Evolutionary conservation across 1,140 invertebrate genomes (phyloP).

Genomic region (Lepidurus couesii): DNA sequence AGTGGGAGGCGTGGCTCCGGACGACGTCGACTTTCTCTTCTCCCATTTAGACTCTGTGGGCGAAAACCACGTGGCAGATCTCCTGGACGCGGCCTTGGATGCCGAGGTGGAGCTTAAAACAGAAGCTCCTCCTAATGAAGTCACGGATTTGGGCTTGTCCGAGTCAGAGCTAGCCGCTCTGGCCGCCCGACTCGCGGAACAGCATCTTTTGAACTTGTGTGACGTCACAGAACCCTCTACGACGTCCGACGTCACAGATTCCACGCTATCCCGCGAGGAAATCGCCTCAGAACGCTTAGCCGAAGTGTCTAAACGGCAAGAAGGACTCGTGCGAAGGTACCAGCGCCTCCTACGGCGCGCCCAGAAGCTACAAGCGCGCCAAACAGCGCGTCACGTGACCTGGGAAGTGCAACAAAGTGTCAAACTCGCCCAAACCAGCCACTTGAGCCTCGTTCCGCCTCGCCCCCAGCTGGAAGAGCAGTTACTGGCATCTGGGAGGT

Average conservation of each 20-base stretch:
- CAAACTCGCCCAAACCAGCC: constrained; percentile 56
- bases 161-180: background rate
- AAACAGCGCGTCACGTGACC: constrained; percentile 64
- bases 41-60: constrained; percentile 4
- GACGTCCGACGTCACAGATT: background rate
- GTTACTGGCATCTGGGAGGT: constrained; percentile 36
- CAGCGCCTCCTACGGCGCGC: constrained; percentile 65
- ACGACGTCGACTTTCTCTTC: background rate
- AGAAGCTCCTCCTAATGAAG: background rate
- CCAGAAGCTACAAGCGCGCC: constrained; percentile 63
- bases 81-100: background rate
- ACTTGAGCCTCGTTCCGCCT: constrained; percentile 45
- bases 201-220: background rate
- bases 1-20: background rate
- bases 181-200: background rate
- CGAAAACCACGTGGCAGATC: background rate
- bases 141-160: background rate
- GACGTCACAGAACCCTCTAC: background rate
- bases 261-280: background rate
- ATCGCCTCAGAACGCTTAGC: constrained; percentile 40
- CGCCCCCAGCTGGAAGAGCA: constrained; percentile 40
- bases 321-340: constrained; percentile 57
- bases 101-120: background rate
- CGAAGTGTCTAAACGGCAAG: constrained; percentile 52
- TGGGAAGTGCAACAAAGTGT: constrained; percentile 67